Conservation (phyloP, 2,797 vertebrate species). For the Sebastes alutus region DNA sequence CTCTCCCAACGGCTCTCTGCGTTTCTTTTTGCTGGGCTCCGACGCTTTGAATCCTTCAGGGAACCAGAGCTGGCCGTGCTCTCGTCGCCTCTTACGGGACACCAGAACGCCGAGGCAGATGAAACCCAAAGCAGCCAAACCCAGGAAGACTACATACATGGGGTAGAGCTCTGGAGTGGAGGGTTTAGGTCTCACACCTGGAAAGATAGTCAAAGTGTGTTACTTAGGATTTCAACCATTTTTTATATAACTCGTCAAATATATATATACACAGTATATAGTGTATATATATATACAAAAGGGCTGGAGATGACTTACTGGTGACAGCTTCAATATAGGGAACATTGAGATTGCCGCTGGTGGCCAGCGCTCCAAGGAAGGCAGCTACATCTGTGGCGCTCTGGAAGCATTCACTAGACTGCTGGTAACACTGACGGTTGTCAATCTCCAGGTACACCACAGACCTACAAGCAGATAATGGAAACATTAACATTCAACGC, state of each 20-base stretch:
- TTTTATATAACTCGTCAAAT: not conserved
- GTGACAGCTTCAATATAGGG: conserved; percentile 98
- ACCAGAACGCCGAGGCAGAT: conserved; percentile 92
- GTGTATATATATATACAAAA: not conserved
- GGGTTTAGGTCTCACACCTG: conserved; percentile 86
- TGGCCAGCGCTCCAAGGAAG: conserved; percentile 94
- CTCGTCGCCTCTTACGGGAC: conserved; percentile 91
- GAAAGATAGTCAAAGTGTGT: conserved; percentile 32
- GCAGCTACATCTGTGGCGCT: conserved; percentile 94
- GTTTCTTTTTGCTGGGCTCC: conserved; percentile 95
- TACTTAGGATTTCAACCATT: not conserved
- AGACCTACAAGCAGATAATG: conserved; percentile 73
- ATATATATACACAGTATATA: not conserved
- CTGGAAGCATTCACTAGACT: conserved; percentile 95
- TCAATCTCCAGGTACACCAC: conserved; percentile 98
- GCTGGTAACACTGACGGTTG: conserved; percentile 96
- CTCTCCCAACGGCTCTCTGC: conserved; percentile 93
- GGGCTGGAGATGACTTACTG: conserved; percentile 82
- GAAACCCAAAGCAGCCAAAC: conserved; percentile 85
- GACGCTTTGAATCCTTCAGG: conserved; percentile 94
- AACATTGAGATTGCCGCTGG: conserved; percentile 93
- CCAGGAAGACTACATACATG: conserved; percentile 88
- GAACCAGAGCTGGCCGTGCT: conserved; percentile 99
- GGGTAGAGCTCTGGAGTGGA: conserved; percentile 83
- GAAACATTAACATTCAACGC: not conserved